phyloP scores from a whole-genome alignment of 2,888 invertebrate species.

The Cotesia congregata region DNA sequence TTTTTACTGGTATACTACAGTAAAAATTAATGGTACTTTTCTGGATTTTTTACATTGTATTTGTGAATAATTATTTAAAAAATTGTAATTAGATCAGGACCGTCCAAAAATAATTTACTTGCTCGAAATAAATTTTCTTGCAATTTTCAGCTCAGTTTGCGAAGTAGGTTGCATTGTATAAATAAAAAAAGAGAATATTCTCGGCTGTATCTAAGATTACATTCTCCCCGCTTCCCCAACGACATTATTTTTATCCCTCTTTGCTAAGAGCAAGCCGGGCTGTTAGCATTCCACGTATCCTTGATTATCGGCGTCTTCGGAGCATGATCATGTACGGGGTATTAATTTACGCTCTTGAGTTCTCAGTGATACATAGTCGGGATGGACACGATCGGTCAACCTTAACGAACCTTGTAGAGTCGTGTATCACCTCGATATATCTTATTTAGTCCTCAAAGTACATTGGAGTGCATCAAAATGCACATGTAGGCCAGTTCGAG shows the following conservation, averaged over 20 bases:
- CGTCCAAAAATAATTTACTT: too few relatives aligned
- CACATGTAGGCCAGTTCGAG: slow-evolving; percentile 32
- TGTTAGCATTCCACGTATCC: background rate
- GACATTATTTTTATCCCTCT: slow-evolving; percentile 25
- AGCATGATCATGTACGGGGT: slow-evolving; percentile 45
- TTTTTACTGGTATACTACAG: too few relatives aligned
- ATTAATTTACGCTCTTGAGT: slow-evolving; percentile 10
- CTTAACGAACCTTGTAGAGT: slow-evolving; percentile 48
- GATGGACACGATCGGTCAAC: slow-evolving; percentile 36
- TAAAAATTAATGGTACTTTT: too few relatives aligned
- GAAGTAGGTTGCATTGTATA: too few relatives aligned
- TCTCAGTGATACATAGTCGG: background rate
- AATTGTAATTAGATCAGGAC: too few relatives aligned
- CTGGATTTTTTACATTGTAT: too few relatives aligned
- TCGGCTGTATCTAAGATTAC: slow-evolving; percentile 7
- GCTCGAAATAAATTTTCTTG: too few relatives aligned
- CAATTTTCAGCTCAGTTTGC: too few relatives aligned
- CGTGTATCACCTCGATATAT: slow-evolving; percentile 53
- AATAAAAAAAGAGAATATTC: too few relatives aligned
- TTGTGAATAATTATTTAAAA: too few relatives aligned
- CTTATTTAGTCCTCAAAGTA: slow-evolving; percentile 52
- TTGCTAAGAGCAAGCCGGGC: background rate
- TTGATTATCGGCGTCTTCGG: background rate
- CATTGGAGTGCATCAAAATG: slow-evolving; percentile 22
- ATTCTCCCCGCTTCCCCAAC: slow-evolving; percentile 30